A percentile compares a stretch with the other conserved stretches of the same genome.
phyloP scores from a whole-genome alignment of 2,113 vertebrate species.

The Cyanistes caeruleus region DNA sequence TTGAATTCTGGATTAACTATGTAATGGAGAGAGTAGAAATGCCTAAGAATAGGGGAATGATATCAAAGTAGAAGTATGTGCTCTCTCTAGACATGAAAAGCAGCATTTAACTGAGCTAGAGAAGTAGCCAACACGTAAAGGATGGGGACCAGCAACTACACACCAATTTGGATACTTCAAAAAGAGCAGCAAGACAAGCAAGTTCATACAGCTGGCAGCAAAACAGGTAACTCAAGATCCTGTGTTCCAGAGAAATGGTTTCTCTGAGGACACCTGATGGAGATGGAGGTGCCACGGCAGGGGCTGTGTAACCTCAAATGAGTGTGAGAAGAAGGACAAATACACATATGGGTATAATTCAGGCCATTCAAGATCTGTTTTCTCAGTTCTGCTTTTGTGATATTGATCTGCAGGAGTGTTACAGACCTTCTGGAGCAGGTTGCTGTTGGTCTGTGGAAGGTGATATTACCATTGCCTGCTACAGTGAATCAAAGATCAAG shows the following conservation, averaged over 20 bases:
- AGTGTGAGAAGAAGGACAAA: not conserved
- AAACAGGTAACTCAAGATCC: not conserved
- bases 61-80: not conserved
- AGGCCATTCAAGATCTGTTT: not conserved
- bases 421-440: not conserved
- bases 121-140: not conserved
- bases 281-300: not conserved
- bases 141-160: not conserved
- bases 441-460: not conserved
- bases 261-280: not conserved
- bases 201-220: not conserved
- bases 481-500: not conserved
- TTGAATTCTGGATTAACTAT: not conserved
- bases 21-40: not conserved
- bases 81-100: not conserved
- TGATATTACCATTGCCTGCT: not conserved
- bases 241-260: not conserved
- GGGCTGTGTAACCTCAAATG: not conserved
- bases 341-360: not conserved
- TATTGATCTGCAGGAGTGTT: not conserved
- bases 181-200: not conserved
- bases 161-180: not conserved
- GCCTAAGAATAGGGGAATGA: not conserved
- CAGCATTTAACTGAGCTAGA: not conserved
- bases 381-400: not conserved